Evolutionary conservation across 2,113 vertebrate species (phyloP).

Genomic region (Protomyctophum bolini): DNA sequence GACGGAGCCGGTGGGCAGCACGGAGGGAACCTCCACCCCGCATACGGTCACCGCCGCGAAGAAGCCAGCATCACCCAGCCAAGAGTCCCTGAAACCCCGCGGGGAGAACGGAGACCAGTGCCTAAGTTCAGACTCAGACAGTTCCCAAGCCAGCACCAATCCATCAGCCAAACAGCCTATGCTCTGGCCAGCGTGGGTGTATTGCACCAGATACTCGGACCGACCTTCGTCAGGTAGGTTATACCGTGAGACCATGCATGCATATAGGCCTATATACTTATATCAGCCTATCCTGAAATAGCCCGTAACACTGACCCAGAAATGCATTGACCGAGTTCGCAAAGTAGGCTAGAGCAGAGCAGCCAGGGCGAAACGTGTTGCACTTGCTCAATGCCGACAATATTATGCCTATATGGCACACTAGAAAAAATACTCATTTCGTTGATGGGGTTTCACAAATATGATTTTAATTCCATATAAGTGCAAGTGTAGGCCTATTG

Average conservation of each 20-base stretch:
- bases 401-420: too few relatives aligned
- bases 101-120: conserved; percentile 87
- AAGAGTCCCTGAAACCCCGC: conserved; percentile 84
- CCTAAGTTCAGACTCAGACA: conserved; percentile 96
- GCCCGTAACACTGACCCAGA: conserved; percentile 71
- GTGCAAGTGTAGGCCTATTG: background rate
- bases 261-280: background rate
- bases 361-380: conserved; percentile 22
- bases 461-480: background rate
- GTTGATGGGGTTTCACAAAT: too few relatives aligned
- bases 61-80: conserved; percentile 81
- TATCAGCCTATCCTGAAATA: conserved; percentile 61
- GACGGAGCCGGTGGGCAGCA: conserved; percentile 73
- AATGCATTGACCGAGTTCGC: conserved; percentile 72
- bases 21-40: conserved; percentile 85
- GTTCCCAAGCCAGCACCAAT: conserved; percentile 90
- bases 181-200: conserved; percentile 99
- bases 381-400: background rate
- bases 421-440: too few relatives aligned
- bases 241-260: too few relatives aligned
- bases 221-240: conserved; percentile 95
- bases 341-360: conserved; percentile 22
- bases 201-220: conserved; percentile 98
- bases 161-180: conserved; percentile 81
- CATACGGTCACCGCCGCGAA: conserved; percentile 79